Evolutionary conservation across 2,888 invertebrate genomes (phyloP), one percentile per base, ranked within the genome.

Genomic region (Argynnis bischoffii): DNA sequence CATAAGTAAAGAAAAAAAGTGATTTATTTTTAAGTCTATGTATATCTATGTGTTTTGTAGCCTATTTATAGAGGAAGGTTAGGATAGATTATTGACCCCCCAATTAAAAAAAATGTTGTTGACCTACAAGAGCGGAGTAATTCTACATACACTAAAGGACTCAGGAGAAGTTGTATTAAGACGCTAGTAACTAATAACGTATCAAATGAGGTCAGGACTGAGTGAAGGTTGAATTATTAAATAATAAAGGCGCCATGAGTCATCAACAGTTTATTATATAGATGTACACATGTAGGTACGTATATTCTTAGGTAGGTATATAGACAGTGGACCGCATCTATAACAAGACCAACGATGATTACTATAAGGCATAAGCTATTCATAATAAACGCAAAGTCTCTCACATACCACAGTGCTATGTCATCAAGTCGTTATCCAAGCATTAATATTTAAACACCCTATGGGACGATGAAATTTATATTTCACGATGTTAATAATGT

Each of bases 211-310:
- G 54, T 68, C 65, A 63, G 61, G 55, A 46, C 54, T 35, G 47
- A 54, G 63, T 70, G 59, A 63, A 47, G 66, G 41, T 56, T 75
- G 72, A 75, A 75, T 72, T 72, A 73, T 74, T 74, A 67, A 75
- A 66, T 55, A 53, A 64, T 61, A 63, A 41, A 47, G 48, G 56
- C 59, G 53, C 63, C 67, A 57, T 61, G 65, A 64, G 60, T 54
- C 26, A 26, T 4, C 26, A 26, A 3, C 26, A 26, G 26, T 26
- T 26, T 26, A 26, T 26, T 26, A 26, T 26, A 26, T 26, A 26
- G 26, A 26, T 26, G 26, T 26, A 0, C 4, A 26, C 0, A 26
- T 4, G 0, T 26, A 26, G 3, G 26, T 26, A 26, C 4, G 26
- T 26, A 4, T 26, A 26, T 26, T 4, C 4, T 26, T 26, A 26